phyloP scores from a whole-genome alignment of 2,888 invertebrate species.

The Mesorhabditis sp. region DNA sequence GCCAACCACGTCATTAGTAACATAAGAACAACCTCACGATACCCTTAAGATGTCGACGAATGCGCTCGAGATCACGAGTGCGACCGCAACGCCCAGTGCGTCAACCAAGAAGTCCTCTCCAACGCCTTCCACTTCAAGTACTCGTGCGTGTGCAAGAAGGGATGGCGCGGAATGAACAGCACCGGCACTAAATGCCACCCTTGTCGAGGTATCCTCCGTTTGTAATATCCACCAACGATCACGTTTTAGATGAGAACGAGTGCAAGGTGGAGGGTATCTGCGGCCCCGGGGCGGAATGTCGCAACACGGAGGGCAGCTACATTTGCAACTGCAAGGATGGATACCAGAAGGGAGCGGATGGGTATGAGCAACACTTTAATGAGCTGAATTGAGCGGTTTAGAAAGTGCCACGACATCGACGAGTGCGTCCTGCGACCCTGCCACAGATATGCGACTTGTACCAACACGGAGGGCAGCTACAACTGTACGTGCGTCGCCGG shows the following conservation, averaged over 20 bases:
- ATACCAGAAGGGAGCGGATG: not conserved
- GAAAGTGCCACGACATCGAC: not conserved
- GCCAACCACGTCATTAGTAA: no score
- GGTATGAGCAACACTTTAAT: not conserved
- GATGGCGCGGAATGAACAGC: constrained; percentile 2
- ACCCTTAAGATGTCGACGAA: not conserved
- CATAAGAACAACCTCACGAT: no score
- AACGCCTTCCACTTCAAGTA: constrained; percentile 1
- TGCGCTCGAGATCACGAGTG: not conserved
- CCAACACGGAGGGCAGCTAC: not conserved
- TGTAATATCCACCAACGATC: not conserved
- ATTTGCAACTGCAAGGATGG: constrained; percentile 4
- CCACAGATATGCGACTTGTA: not conserved
- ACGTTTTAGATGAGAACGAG: not conserved
- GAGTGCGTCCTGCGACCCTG: not conserved
- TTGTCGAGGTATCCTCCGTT: not conserved
- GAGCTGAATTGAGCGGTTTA: not conserved
- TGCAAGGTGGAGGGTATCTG: not conserved
- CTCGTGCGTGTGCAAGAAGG: not conserved
- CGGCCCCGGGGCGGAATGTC: not conserved
- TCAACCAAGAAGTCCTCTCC: not conserved
- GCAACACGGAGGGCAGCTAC: not conserved
- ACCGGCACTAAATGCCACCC: constrained; percentile 2
- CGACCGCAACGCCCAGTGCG: not conserved
- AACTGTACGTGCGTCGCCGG: not conserved